Base-by-base conservation (phyloP, 1,140 invertebrate species). In the Centruroides vittatus region DNA sequence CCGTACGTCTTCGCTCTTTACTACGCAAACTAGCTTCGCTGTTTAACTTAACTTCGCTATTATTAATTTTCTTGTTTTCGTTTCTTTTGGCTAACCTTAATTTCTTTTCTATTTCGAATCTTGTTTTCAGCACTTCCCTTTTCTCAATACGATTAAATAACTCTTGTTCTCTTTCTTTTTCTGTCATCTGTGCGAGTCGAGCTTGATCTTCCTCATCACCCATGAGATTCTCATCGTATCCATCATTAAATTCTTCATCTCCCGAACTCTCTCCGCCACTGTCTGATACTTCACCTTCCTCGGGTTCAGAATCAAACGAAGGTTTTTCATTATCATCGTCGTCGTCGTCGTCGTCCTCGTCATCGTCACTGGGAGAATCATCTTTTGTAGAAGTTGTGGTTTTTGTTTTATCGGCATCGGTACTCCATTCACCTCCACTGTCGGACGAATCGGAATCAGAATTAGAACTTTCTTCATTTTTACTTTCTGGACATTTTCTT, bases 81-180 rank as follows among this genome's bases (percentile, higher is more conserved):
- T 85, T 83, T 62, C 90, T 89, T 59, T 86, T 87, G 0, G 88
- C 89, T 66, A 91, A 78, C 54, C 88, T 80, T 7, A 98, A 73
- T 72, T 98, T 98, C 62, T 93, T 86, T 70, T 98, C 90, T 60
- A 98, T 98, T 73, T 97, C 93, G 84, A 95, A 97, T 70, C 93
- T 86, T 6, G 88, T 95, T 72, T 90, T 91, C 80, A 96, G 85
- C 0, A 89, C 81, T 77, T 96, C 91, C 69, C 94, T 78, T 70
- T 91, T 85, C 74, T 98, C 94, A 57, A 94, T 91, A 58, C 94
- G 81, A 72, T 96, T 95, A 72, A 92, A 98, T 68, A 98, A 87
- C 75, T 97, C 93, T 67, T 95, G 91, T 75, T 98, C 94, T 61
- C 94, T 78, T 73, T 98, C 94, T 70, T 94, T 96, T 71, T 98